Percentiles rank a stretch among this genome's conserved stretches.
These are phyloP conservation scores for Orthonevra nobilis DNA, from an alignment of 2,888 invertebrate genomes.

Conservation along the genomic window DNA sequence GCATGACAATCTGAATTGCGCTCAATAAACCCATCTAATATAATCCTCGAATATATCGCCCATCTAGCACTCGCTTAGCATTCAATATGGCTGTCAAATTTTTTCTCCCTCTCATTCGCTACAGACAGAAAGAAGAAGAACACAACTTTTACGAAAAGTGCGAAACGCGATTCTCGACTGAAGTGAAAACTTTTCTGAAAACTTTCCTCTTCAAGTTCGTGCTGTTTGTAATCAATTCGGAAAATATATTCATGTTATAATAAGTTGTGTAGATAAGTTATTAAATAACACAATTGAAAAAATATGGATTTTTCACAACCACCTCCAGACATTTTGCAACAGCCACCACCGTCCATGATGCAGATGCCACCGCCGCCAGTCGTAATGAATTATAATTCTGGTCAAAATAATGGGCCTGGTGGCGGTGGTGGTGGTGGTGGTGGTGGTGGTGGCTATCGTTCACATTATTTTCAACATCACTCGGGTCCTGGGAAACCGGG, in stretches of 20 bases:
- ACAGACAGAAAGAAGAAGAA: constrained; percentile 8
- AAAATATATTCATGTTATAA: constrained; percentile 24
- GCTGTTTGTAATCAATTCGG: neutral
- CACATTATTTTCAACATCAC: constrained; percentile 77
- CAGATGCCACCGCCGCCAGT: constrained; percentile 73
- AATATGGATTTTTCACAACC: constrained; percentile 74
- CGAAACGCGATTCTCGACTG: constrained; percentile 52
- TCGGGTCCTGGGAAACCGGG: constrained; percentile 77
- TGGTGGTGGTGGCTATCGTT: constrained; percentile 72
- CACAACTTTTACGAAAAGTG: constrained; percentile 53
- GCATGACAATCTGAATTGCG: no score
- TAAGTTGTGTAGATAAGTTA: constrained; percentile 23
- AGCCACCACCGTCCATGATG: constrained; percentile 73
- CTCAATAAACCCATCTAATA: no score
- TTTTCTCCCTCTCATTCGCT: constrained; percentile 4
- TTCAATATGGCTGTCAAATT: neutral
- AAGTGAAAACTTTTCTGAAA: constrained; percentile 7
- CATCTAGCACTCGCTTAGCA: neutral
- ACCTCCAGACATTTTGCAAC: constrained; percentile 77
- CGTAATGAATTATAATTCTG: constrained; percentile 49
- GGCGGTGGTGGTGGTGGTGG: constrained; percentile 68
- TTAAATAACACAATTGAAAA: constrained; percentile 20
- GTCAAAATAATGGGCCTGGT: constrained; percentile 56
- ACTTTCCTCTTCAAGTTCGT: no score
- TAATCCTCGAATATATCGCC: neutral